Evolutionary conservation across 1,140 invertebrate genomes (phyloP), one percentile per base, ranked within the genome.

Genomic region (Tetranychus urticae): DNA sequence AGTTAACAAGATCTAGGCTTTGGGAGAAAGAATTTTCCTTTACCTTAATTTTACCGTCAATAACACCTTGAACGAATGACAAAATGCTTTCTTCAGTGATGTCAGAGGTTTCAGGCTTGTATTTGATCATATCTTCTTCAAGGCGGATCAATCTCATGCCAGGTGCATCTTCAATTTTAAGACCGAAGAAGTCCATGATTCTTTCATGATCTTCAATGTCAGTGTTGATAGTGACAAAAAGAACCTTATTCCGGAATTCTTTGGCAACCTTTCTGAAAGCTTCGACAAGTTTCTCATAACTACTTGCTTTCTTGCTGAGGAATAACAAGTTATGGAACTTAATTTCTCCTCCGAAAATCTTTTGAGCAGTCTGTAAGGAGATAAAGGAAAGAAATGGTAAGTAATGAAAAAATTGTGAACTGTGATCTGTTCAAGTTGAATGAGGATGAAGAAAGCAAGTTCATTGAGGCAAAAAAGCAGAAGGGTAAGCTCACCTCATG

Each of bases 151-250:
- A 76, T 68, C 96, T 82, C 70, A 94, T 85, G 10, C 86, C 80
- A 13, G 96, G 94, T 12, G 88, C 79, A 69, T 97, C 86, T 31
- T 85, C 82, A 68, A 85, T 85, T 74, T 88, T 90, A 80, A 97
- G 84, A 66, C 94, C 94, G 73, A 99, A 99, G 86, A 94, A 98
- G 76, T 98, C 94, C 68, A 97, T 78, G 70, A 99, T 97, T 70
- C 92, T 82, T 66, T 84, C 81, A 72, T 98, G 93, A 70, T 98
- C 94, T 71, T 90, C 84, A 72, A 96, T 87, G 69, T 89, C 88
- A 50, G 85, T 82, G 73, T 98, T 84, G 70, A 99, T 91, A 61
- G 85, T 88, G 12, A 99, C 92, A 69, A 96, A 94, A 62, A 98
- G 79, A 61, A 87, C 75, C 74, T 88, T 82, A 70, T 86, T 86